Conservation (phyloP, 1,140 invertebrate genomes). For the Ectropis grisescens region DNA sequence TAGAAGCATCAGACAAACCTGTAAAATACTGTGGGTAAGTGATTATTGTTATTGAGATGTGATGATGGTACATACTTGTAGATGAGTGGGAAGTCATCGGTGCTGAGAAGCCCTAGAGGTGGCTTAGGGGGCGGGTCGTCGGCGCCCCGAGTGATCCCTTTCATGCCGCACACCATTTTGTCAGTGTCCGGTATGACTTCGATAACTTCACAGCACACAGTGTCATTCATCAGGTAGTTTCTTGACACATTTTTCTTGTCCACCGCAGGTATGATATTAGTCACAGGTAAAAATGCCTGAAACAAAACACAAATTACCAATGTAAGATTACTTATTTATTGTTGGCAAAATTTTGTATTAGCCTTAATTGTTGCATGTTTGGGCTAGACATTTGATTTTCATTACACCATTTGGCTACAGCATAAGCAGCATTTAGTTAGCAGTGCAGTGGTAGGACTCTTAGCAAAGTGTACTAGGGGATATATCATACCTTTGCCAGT, state of each 20-base stretch:
- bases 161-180: slow-evolving; percentile 90
- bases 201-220: slow-evolving; percentile 89
- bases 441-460: too few relatives aligned
- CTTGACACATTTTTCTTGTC: slow-evolving; percentile 86
- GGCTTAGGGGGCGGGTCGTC: slow-evolving; percentile 78
- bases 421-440: too few relatives aligned
- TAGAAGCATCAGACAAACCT: slow-evolving; percentile 23
- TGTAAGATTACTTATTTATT: too few relatives aligned
- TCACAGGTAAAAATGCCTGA: slow-evolving; percentile 78
- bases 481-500: too few relatives aligned
- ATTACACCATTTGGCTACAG: too few relatives aligned
- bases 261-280: slow-evolving; percentile 80
- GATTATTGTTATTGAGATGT: slow-evolving; percentile 16
- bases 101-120: slow-evolving; percentile 85
- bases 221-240: slow-evolving; percentile 85
- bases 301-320: slow-evolving; percentile 24
- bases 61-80: slow-evolving; percentile 82
- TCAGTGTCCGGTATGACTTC: slow-evolving; percentile 88
- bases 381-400: too few relatives aligned
- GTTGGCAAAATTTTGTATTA: too few relatives aligned
- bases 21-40: slow-evolving; percentile 37
- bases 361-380: too few relatives aligned
- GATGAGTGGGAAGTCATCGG: slow-evolving; percentile 86
- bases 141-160: slow-evolving; percentile 76
- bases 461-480: too few relatives aligned